Evolutionary conservation across 2,888 invertebrate species (phyloP), one percentile per base, ranked within the genome.

Genomic region (Drosophila hamatofila): DNA sequence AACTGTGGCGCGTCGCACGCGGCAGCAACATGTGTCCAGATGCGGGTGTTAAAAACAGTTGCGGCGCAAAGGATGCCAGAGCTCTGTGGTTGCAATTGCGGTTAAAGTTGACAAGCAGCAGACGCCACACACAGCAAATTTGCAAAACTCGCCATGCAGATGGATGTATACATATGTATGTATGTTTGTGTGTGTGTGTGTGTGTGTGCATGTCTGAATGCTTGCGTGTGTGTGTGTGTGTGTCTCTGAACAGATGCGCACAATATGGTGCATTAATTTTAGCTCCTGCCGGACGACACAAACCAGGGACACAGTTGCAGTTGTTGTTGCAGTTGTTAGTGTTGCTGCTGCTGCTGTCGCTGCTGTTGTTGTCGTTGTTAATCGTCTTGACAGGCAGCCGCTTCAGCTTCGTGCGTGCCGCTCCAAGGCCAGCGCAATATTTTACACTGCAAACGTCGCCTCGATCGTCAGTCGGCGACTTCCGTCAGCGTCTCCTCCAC

Each of bases 371-470:
- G 75, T 58, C 72, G 81, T 70, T 88, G 91, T 91, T 90, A 90
- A 90, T 85, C 90, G 90, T 83, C 90, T 90, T 89, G 91, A 90
- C 90, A 87, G 86, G 71, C 77, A 78, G 67, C 74, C 78, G 71
- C 69, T 64, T 74, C 68, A 88, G 71, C 69, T 66, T 74, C 70
- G 89, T 84, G 88, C 84, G 84, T 84, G 88, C 85, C 80, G 78
- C 86, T 85, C 81, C 90, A 90, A 90, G 90, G 90, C 90, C 90
- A 90, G 78, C 83, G 90, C 87, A 85, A 90, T 91, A 91, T 85
- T 90, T 90, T 86, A 90, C 81, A 88, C 88, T 73, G 85, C 75
- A 64, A 67, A 58, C 66, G 37, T 63, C 65, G 65, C 49, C 33
- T 49, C 27, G 25, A 48, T 69, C 81, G 73, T 65, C 88, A 76